These are phyloP conservation scores for Ctenochaetus hawaiiensis DNA, from an alignment of 2,797 vertebrate genomes.

Conservation along the genomic window DNA sequence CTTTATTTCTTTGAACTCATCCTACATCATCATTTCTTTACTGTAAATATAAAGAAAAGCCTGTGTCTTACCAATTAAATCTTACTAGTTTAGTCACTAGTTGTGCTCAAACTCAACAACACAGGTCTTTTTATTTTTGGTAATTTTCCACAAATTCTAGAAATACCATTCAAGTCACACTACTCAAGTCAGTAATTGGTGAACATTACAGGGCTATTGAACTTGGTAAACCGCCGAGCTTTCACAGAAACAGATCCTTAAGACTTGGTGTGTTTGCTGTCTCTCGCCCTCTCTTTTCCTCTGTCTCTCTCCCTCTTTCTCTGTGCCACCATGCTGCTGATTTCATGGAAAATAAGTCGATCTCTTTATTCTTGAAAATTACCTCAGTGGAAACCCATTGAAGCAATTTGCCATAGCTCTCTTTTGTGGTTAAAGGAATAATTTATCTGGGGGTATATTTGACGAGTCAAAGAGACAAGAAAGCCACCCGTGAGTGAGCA, in stretches of 20 bases:
- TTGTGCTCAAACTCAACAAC: slow-evolving; percentile 13
- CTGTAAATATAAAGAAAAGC: neutral
- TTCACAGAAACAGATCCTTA: slow-evolving; percentile 50
- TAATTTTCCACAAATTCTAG: slow-evolving; percentile 14
- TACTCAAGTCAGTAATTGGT: slow-evolving; percentile 50
- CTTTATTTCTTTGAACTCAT: slow-evolving; percentile 5
- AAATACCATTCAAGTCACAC: slow-evolving; percentile 61
- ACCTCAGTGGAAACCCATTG: slow-evolving; percentile 86
- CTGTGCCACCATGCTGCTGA: slow-evolving; percentile 69
- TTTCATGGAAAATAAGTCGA: slow-evolving; percentile 82
- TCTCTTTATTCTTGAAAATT: slow-evolving; percentile 81
- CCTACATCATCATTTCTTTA: slow-evolving; percentile 8
- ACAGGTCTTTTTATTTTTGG: neutral
- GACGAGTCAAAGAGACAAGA: slow-evolving; percentile 75
- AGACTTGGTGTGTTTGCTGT: slow-evolving; percentile 36
- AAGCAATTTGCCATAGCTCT: slow-evolving; percentile 80
- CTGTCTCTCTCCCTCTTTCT: slow-evolving; percentile 15
- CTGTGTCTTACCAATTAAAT: slow-evolving; percentile 22
- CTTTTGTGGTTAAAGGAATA: slow-evolving; percentile 77
- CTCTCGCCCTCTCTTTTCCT: slow-evolving; percentile 21
- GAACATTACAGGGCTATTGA: slow-evolving; percentile 59
- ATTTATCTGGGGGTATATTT: slow-evolving; percentile 78
- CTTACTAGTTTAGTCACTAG: neutral
- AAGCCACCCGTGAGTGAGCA: slow-evolving; percentile 77
- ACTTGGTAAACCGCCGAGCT: slow-evolving; percentile 53